Conservation (phyloP, 1,140 invertebrate genomes). For the Anastrepha ludens region DNA sequence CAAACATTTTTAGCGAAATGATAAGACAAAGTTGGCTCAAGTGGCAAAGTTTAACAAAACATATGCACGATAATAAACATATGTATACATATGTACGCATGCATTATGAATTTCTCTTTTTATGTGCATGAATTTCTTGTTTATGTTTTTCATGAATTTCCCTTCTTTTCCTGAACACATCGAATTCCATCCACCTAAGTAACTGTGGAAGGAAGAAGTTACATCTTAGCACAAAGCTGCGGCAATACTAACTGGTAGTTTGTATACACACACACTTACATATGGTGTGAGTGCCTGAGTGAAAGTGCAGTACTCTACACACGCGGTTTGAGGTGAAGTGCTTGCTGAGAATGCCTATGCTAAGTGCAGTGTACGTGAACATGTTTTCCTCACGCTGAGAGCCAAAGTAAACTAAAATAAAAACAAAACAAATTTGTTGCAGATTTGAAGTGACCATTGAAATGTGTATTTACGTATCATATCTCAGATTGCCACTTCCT, state of each 20-base stretch:
- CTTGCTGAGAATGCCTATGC: no score
- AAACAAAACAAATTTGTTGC: no score
- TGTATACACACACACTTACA: no score
- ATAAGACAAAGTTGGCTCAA: constrained; percentile 4
- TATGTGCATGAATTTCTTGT: not conserved
- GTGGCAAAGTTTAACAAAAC: constrained; percentile 22
- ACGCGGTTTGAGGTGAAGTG: no score
- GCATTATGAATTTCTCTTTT: not conserved
- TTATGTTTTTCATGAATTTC: not conserved
- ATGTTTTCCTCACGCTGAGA: no score
- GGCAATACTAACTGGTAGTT: no score
- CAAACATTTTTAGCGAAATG: not conserved
- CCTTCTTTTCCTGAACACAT: not conserved
- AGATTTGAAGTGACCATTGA: no score
- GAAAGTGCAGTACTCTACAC: not conserved
- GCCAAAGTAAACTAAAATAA: no score
- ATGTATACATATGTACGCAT: not conserved
- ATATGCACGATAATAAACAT: not conserved
- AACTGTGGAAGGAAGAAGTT: not conserved
- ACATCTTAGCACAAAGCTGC: not conserved
- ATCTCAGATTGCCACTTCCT: no score
- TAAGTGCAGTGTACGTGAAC: no score
- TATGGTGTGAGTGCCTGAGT: not conserved
- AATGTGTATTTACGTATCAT: no score
- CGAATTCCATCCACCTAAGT: constrained; percentile 6